Percentiles rank a stretch among this genome's conserved stretches.
Conservation (phyloP, 2,113 vertebrate genomes). For the Zapus hudsonius region DNA sequence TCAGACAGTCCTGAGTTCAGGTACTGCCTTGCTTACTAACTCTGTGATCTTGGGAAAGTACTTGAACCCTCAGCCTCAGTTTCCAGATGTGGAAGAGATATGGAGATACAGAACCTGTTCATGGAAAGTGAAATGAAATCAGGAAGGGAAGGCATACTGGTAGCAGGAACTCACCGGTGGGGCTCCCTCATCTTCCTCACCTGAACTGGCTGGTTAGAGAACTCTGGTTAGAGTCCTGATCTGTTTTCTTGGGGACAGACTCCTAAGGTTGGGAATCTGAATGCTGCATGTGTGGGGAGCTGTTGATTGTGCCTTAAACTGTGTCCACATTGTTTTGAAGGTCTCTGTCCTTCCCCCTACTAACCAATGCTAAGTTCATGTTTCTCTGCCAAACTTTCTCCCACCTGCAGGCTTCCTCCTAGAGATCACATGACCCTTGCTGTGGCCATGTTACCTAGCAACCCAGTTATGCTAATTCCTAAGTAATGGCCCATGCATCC, state of each 20-base stretch:
- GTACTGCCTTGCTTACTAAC: background rate
- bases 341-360: too few species aligned
- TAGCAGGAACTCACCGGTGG: background rate
- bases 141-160: background rate
- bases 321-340: too few species aligned
- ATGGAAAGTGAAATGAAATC: background rate
- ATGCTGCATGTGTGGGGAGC: too few species aligned
- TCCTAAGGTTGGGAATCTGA: background rate
- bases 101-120: background rate
- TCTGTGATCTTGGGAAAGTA: background rate
- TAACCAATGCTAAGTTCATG: too few species aligned
- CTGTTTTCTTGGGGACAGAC: background rate
- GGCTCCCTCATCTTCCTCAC: background rate
- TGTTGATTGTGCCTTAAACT: too few species aligned
- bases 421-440: too few species aligned
- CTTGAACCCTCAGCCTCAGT: background rate
- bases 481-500: too few species aligned
- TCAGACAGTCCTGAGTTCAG: background rate
- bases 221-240: background rate
- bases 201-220: background rate
- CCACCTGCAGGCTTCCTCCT: too few species aligned
- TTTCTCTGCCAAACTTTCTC: too few species aligned
- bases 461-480: too few species aligned
- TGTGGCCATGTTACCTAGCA: too few species aligned
- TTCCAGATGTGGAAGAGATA: constrained; percentile 1